Evolutionary conservation across 2,888 invertebrate species (phyloP).

Genomic region (Drosophila silvestris): DNA sequence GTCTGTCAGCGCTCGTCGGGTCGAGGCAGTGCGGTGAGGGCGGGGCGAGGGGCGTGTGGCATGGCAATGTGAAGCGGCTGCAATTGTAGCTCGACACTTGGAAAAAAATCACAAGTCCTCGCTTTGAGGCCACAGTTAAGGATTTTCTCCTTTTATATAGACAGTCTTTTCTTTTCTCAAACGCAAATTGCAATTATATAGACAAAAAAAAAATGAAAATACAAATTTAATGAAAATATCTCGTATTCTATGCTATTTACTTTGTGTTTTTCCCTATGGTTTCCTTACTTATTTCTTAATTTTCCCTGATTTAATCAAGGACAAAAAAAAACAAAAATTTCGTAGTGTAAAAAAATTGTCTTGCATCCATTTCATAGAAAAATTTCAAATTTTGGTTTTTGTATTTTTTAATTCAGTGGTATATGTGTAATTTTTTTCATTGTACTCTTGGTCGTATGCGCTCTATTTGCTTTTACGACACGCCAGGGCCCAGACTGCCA

Average conservation of each 20-base stretch:
- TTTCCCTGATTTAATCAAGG: background rate
- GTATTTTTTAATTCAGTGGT: background rate
- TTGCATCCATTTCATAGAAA: background rate
- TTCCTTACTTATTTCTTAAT: background rate
- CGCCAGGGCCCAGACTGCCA: constrained; percentile 56
- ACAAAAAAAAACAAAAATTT: background rate
- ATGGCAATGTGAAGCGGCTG: constrained; percentile 24
- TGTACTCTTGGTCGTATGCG: constrained; percentile 39
- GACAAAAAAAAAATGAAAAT: background rate
- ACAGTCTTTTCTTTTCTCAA: background rate
- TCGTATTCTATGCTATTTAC: background rate
- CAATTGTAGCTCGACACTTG: constrained; percentile 28
- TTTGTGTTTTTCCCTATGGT: background rate
- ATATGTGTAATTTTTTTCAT: background rate
- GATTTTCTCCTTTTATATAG: background rate
- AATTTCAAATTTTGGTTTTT: background rate
- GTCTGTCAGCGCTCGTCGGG: constrained; percentile 45
- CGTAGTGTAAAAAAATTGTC: background rate
- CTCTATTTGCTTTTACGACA: constrained; percentile 79
- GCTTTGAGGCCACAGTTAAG: background rate
- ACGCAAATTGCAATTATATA: background rate
- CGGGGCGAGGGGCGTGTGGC: background rate
- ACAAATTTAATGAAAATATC: background rate
- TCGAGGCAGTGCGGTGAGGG: background rate
- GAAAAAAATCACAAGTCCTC: background rate